Percentiles rank a stretch among this genome's conserved stretches.
These are phyloP conservation scores for Marisa cornuarietis DNA, from an alignment of 1,140 invertebrate genomes.

Conservation along the genomic window DNA sequence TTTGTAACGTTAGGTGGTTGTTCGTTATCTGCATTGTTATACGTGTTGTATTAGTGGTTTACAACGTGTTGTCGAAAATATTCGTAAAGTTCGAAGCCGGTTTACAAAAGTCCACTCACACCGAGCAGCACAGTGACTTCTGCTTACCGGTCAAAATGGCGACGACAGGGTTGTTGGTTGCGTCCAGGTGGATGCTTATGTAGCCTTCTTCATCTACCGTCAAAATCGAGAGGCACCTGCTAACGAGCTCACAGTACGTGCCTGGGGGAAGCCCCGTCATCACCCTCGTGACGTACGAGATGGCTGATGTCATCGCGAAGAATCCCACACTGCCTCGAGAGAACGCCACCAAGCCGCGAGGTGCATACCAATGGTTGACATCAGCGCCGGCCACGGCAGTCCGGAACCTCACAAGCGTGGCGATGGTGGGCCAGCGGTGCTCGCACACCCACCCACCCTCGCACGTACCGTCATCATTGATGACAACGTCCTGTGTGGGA, in stretches of 20 bases:
- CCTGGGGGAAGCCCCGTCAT: conserved; percentile 1
- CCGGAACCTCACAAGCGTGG: conserved; percentile 73
- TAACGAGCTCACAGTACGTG: conserved; percentile 9
- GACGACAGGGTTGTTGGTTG: not conserved
- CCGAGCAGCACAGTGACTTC: not conserved
- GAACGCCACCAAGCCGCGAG: conserved; percentile 56
- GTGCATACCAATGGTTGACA: conserved; percentile 42
- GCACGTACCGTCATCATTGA: conserved; percentile 70
- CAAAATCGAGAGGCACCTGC: not conserved
- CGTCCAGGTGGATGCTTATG: not conserved
- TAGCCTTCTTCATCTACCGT: not conserved
- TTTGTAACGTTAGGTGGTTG: too few species aligned
- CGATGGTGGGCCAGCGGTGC: conserved; percentile 84
- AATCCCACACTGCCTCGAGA: conserved; percentile 49
- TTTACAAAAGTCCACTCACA: not conserved
- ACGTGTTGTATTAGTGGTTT: too few species aligned
- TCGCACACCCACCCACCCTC: conserved; percentile 88
- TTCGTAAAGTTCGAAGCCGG: too few species aligned
- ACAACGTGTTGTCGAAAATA: too few species aligned
- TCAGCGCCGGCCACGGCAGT: conserved; percentile 45
- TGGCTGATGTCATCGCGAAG: conserved; percentile 12
- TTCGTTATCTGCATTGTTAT: too few species aligned
- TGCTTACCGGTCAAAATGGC: conserved; percentile 1
- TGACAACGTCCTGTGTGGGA: conserved; percentile 68
- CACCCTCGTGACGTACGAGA: not conserved